Percentiles rank a stretch among this genome's conserved stretches.
phyloP scores from a whole-genome alignment of 2,113 vertebrate species.

The Xenopus borealis region DNA sequence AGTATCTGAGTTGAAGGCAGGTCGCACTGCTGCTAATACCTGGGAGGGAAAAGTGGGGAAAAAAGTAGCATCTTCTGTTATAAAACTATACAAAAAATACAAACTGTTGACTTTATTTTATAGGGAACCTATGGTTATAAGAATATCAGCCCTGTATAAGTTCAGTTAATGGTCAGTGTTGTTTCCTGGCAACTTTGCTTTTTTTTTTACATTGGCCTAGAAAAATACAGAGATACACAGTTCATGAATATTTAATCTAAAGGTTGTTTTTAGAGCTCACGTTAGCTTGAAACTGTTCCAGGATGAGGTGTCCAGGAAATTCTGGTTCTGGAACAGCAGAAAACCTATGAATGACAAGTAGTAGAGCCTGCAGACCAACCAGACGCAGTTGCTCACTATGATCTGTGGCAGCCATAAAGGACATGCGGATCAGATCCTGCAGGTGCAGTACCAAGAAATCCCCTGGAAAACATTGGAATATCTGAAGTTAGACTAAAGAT shows the following conservation, averaged over 20 bases:
- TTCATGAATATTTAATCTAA: neutral
- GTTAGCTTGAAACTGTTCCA: conserved; percentile 96
- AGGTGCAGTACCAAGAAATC: conserved; percentile 91
- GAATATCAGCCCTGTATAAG: no score
- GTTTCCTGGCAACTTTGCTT: no score
- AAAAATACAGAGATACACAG: no score
- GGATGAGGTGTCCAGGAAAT: conserved; percentile 89
- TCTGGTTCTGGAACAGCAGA: conserved; percentile 82
- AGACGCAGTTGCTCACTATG: conserved; percentile 84
- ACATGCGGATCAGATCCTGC: conserved; percentile 89
- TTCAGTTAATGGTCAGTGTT: no score
- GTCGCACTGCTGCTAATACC: conserved; percentile 93
- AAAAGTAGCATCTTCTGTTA: neutral
- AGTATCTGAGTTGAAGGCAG: conserved; percentile 83
- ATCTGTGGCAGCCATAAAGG: conserved; percentile 95
- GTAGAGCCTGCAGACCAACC: conserved; percentile 79
- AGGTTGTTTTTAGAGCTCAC: conserved; percentile 62
- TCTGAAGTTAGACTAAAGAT: neutral
- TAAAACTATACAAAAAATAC: no score
- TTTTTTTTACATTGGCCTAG: no score
- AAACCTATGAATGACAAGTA: conserved; percentile 82
- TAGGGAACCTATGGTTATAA: no score
- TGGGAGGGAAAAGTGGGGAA: conserved; percentile 44
- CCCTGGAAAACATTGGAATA: conserved; percentile 51
- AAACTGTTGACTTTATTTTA: no score